Base-by-base conservation (phyloP, 1,140 invertebrate species). In the Drosophila pruinosa region DNA sequence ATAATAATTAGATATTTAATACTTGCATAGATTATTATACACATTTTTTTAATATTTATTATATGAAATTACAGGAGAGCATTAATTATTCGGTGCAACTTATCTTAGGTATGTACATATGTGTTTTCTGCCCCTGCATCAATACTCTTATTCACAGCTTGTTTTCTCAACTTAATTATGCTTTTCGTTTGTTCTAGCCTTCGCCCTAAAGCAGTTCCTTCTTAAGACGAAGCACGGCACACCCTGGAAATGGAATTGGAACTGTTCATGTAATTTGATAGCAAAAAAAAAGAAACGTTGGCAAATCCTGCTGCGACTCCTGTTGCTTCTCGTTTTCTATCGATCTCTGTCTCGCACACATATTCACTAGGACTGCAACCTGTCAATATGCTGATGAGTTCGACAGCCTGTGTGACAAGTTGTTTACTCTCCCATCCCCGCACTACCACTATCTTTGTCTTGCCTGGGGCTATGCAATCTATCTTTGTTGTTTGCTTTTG, bases 341-440 rank as follows among this genome's bases (percentile, higher is more conserved):
- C 8, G 1, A 10, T 39, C 53, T 56, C 10, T 4, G 28, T 41
- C 17, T 19, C 15, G 7, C 39, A 3, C 39, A 21, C 43, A 1
- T 1, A 10, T 12, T 43, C 14, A 17, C 15, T 17, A 21, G 1
- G 12, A 24, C 5, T 24, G 36, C n/a, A 15, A n/a, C 39, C 39
- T 41, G 39, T 64, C 62, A 56, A 64, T 45, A 43, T 56, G 24
- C 15, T 38, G 39, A 36, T 65, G 52, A 65, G 52, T 56, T 56
- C 52, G 28, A 56, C 50, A 41, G 38, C 48, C 56, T 45, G 39
- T 41, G 34, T 26, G 24, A n/a, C 26, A 12, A n/a, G 59, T 12
- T 21, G 45, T 31, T 36, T 21, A 45, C 43, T 8, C 10, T 39
- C 1, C 53, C 47, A 3, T 12, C 36, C 12, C 21, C n/a, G n/a